Conservation (phyloP, 2,888 invertebrate species). For the Hydrotaea cyrtoneurina region DNA sequence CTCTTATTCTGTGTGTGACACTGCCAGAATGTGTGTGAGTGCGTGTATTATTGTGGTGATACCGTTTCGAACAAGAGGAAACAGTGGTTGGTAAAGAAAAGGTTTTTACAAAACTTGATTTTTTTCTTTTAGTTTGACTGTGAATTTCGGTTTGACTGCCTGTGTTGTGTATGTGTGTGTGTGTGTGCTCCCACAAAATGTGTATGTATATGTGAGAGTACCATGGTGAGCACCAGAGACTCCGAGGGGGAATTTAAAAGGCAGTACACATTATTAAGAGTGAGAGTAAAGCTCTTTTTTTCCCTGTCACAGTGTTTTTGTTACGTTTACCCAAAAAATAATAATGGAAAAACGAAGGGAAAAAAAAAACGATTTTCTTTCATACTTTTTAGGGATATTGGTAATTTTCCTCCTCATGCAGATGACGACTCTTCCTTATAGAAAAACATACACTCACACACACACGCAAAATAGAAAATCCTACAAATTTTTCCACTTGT, state of each 20-base stretch:
- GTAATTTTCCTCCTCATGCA: not conserved
- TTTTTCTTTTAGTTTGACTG: slow-evolving; percentile 39
- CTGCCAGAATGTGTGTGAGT: slow-evolving; percentile 32
- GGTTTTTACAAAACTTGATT: slow-evolving; percentile 17
- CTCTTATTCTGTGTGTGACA: too few species aligned
- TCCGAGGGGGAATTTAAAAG: not conserved
- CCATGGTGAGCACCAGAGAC: slow-evolving; percentile 6
- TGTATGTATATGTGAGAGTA: slow-evolving; percentile 44
- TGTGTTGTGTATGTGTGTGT: slow-evolving; percentile 19
- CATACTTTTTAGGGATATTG: slow-evolving; percentile 23
- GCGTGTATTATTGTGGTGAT: slow-evolving; percentile 29
- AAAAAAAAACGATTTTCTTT: not conserved
- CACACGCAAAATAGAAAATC: too few species aligned
- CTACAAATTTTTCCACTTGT: too few species aligned
- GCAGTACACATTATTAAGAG: slow-evolving; percentile 41
- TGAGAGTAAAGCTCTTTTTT: slow-evolving; percentile 59
- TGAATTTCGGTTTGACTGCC: slow-evolving; percentile 27
- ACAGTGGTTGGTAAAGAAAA: slow-evolving; percentile 32
- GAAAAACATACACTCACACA: too few species aligned
- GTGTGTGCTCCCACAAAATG: slow-evolving; percentile 27
- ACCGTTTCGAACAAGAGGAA: slow-evolving; percentile 19
- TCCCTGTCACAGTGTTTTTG: slow-evolving; percentile 58
- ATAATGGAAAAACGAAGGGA: not conserved
- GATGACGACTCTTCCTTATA: not conserved
- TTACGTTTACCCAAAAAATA: slow-evolving; percentile 38